Evolutionary conservation across 2,113 vertebrate species (phyloP), one percentile per base, ranked within the genome.

Genomic region (Pseudorasbora parva): DNA sequence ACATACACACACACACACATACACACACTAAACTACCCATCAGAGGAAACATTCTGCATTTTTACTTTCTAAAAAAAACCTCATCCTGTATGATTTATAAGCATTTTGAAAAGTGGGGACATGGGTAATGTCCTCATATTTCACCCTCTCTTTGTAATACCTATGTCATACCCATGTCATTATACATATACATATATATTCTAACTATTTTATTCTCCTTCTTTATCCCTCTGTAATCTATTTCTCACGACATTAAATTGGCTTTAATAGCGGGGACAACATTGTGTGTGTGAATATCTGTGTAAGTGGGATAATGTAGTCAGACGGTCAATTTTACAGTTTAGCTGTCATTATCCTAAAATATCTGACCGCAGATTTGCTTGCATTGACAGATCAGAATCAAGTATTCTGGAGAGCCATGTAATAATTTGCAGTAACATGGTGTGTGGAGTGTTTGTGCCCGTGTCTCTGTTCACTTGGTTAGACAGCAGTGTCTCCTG

Each of bases 401-500:
- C 72, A 74, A 51, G 72, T 27, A 74, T 74, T 74, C 43, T 51
- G 15, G 74, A 59, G 17, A 59, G 54, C 62, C 30, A 8, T 69
- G 27, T 71, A 81, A 69, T 69, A 56, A 69, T 81, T 79, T 64
- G 30, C 23, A 60, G 37, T 60, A 23, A 30, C 43, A 37, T 27
- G 57, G 57, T 75, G 73, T 85, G 80, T 77, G 64, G 49, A 45
- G 84, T 81, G 60, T 60, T 82, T 82, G 77, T 83, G 81, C 78
- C 43, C 54, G 45, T 81, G 54, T 56, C 54, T 23, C 41, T 37
- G 83, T 77, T 68, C 81, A 84, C 54, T 77, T 77, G 82, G 47
- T 78, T 72, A 76, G 81, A 81, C 77, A 83, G 82, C 78, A 78
- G 81, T 81, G 69, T 84, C 77, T 84, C 82, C 72, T 81, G 77